Conservation (phyloP, 2,113 vertebrate species). For the Tyrannus savana region DNA sequence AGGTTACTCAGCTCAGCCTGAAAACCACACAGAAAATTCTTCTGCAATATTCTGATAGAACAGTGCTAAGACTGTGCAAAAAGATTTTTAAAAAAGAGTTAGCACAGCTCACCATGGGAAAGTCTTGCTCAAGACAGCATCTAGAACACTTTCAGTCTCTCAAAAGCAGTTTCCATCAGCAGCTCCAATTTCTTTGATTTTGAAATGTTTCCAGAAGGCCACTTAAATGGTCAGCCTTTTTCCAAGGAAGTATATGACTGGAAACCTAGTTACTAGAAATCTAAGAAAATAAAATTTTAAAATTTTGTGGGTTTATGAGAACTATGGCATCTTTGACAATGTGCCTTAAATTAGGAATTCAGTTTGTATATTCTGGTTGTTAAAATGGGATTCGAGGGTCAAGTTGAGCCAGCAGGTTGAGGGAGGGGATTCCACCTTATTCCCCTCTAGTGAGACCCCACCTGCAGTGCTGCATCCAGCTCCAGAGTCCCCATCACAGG, state of each 20-base stretch:
- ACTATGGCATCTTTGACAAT: neutral
- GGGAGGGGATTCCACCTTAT: too few relatives aligned
- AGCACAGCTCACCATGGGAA: neutral
- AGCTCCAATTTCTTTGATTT: neutral
- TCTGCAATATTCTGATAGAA: neutral
- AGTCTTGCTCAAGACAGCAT: neutral
- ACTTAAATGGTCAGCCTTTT: neutral
- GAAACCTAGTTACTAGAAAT: neutral
- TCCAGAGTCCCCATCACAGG: too few relatives aligned
- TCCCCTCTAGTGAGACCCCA: too few relatives aligned
- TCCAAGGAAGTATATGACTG: neutral
- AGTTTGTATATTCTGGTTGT: neutral
- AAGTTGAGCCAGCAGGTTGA: neutral
- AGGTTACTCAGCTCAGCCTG: neutral
- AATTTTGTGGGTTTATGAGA: neutral
- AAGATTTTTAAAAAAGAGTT: neutral
- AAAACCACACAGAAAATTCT: neutral
- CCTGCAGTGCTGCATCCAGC: too few relatives aligned
- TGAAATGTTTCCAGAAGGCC: neutral
- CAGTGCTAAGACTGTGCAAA: accelerated
- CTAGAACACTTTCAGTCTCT: neutral
- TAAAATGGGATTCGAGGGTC: neutral
- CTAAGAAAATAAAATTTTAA: neutral
- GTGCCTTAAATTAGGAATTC: neutral
- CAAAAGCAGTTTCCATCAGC: neutral